These are phyloP conservation scores for Arctocebus calabarensis DNA, from an alignment of 2,797 vertebrate genomes.

Conservation along the genomic window DNA sequence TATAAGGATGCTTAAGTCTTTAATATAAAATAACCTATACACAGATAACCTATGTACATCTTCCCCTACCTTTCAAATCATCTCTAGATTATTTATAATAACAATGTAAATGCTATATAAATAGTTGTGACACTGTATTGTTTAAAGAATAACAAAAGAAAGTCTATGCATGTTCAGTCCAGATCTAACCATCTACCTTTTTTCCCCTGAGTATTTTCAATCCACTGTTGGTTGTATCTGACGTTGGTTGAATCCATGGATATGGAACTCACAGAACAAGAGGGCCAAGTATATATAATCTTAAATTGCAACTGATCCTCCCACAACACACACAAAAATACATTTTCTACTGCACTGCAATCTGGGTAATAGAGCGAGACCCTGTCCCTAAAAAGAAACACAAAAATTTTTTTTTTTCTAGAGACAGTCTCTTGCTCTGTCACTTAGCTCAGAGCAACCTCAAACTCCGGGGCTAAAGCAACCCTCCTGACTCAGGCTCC, in stretches of 20 bases:
- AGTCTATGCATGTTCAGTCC: not conserved
- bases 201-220: not conserved
- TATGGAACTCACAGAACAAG: not conserved
- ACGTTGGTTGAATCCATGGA: not conserved
- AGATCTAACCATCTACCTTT: not conserved
- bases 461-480: no score
- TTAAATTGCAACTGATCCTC: not conserved
- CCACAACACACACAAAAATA: not conserved
- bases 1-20: not conserved
- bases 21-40: not conserved
- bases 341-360: not conserved
- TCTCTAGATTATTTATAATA: not conserved
- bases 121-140: not conserved
- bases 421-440: no score
- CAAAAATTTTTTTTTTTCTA: no score
- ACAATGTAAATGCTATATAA: not conserved
- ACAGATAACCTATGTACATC: not conserved
- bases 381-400: not conserved
- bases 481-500: no score
- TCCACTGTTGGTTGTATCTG: not conserved
- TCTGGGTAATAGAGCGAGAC: not conserved
- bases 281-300: not conserved
- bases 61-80: not conserved
- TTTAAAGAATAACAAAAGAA: not conserved
- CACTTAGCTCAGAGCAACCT: no score